Evolutionary conservation across 2,888 invertebrate species (phyloP).

Genomic region (Crioceris asparagi): DNA sequence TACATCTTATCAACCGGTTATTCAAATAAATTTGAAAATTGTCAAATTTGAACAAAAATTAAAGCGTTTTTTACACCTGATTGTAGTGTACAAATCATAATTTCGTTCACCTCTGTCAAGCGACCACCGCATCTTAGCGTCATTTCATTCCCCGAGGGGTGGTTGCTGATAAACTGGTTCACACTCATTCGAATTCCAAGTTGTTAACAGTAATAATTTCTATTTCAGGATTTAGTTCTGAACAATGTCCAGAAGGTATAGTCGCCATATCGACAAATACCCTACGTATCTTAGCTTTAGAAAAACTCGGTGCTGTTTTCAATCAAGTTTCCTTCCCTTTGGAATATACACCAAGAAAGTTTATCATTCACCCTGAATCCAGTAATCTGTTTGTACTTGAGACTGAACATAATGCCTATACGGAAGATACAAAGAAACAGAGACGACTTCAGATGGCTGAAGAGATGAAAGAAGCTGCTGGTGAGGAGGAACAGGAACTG

Average conservation of each 20-base stretch:
- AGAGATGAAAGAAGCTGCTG: conserved; percentile 96
- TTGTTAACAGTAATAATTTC: no score
- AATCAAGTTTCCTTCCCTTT: conserved; percentile 90
- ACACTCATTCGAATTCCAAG: no score
- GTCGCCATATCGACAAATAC: conserved; percentile 99
- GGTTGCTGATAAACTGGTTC: no score
- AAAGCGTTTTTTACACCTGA: no score
- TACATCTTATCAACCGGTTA: no score
- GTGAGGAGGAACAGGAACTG: conserved; percentile 88
- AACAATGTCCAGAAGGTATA: conserved; percentile 98
- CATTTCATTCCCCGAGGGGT: no score
- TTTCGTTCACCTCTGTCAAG: no score
- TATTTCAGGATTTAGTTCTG: conserved; percentile 92
- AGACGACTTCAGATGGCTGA: conserved; percentile 92
- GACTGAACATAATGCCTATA: conserved; percentile 97
- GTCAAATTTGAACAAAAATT: no score
- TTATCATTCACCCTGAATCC: conserved; percentile 85
- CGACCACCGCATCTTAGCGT: no score
- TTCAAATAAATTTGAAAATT: no score
- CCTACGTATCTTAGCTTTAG: conserved; percentile 89
- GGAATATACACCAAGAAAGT: conserved; percentile 92
- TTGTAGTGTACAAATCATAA: no score
- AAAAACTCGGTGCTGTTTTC: conserved; percentile 96
- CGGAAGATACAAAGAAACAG: conserved; percentile 90
- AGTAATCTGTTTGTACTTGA: conserved; percentile 86